Evolutionary conservation across 2,888 invertebrate genomes (phyloP), one percentile per base, ranked within the genome.

Genomic region (Melanostoma scalare): DNA sequence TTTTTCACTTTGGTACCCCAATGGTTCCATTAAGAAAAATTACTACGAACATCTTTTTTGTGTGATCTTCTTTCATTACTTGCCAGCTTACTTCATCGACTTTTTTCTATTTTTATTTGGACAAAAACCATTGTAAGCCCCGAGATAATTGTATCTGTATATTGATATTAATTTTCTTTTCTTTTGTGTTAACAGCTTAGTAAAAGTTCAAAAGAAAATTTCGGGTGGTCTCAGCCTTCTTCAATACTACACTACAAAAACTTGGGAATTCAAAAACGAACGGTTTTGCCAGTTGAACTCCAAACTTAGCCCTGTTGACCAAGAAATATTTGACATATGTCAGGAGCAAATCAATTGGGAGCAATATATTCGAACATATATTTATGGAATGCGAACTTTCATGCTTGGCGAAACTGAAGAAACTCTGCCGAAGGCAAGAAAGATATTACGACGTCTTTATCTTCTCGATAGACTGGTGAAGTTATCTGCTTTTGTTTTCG

Each of bases 331-430:
- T 86, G 93, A 93, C 82, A 93, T 93, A 0, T 92, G 93, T 78
- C 88, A 92, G 3, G 89, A 90, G 2, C 89, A 91, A 86, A 87
- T 95, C 1, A 90, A 94, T 86, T 95, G 95, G 93, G 93, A 94
- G 68, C 89, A 92, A 0, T 96, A 95, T 88, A 89, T 96, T 85
- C 92, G 93, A 86, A 93, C 92, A 88, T 96, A 96, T 88, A 94
- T 97, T 38, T 92, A 95, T 85, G 98, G 98, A 0, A 94, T 96
- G n/a, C 93, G 98, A 10, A 94, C 95, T 86, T 98, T 94, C 89
- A 95, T 96, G 88, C 92, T 97, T 73, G 96, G 97, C 85, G 98
- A 98, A 87, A 95, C 95, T 87, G 94, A 95, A 0, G 93, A 94
- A 6, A 95, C 95, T 0, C 88, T 97, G 31, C 96, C 96, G 0